Conservation (phyloP, 2,888 invertebrate genomes). For the Drosophila cognata region DNA sequence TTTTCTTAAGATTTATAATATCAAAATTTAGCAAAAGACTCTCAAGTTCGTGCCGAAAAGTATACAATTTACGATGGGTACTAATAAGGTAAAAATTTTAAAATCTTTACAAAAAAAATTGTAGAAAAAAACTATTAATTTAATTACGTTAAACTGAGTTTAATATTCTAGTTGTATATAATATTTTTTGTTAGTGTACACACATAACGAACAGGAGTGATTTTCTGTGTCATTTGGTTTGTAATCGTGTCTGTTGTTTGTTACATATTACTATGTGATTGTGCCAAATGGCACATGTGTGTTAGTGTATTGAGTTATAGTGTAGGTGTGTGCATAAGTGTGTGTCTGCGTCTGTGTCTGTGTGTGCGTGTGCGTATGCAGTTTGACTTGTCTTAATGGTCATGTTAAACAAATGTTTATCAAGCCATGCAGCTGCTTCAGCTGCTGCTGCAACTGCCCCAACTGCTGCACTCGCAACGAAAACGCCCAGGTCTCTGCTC, state of each 20-base stretch:
- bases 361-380: constrained; percentile 59
- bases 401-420: constrained; percentile 83
- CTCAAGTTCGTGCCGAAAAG: background rate
- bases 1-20: background rate
- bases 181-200: constrained; percentile 1
- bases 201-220: constrained; percentile 71
- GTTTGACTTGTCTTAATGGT: constrained; percentile 81
- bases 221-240: constrained; percentile 81
- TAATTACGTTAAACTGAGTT: background rate
- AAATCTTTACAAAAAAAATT: background rate
- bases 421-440: constrained; percentile 76
- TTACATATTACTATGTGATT: constrained; percentile 78
- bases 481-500: constrained; percentile 38
- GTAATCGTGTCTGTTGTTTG: constrained; percentile 83
- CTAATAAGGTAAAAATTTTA: background rate
- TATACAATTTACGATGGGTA: background rate
- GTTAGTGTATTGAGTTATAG: constrained; percentile 6
- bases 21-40: background rate
- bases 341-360: constrained; percentile 22
- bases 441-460: constrained; percentile 13
- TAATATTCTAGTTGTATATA: background rate
- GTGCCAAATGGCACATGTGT: constrained; percentile 47
- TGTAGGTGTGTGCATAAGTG: background rate
- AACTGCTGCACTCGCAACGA: constrained; percentile 25
- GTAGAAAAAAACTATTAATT: background rate